Evolutionary conservation across 2,113 vertebrate species (phyloP).

Genomic region (Prinia subflava): DNA sequence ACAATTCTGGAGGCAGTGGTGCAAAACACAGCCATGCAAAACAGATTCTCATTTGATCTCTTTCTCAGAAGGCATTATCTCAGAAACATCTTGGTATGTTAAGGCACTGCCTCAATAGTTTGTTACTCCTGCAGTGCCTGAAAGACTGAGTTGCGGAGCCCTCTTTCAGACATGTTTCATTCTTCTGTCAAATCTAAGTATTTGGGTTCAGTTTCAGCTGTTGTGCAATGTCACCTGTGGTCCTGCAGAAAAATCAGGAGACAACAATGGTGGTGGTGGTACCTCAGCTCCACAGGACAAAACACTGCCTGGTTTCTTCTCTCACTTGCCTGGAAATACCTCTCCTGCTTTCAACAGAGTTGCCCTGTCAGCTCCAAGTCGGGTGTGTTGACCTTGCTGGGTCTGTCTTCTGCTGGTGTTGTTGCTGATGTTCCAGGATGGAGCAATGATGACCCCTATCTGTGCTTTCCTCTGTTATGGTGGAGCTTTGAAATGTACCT

Average conservation of each 20-base stretch:
- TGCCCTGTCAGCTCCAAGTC: neutral
- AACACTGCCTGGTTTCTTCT: neutral
- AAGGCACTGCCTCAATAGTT: neutral
- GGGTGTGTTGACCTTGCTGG: neutral
- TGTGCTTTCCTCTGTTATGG: neutral
- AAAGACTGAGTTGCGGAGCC: neutral
- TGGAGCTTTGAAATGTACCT: neutral
- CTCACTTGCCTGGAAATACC: neutral
- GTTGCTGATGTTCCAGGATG: neutral
- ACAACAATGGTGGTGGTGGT: neutral
- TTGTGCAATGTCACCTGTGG: neutral
- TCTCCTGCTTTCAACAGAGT: neutral
- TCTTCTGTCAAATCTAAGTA: neutral
- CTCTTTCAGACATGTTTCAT: neutral
- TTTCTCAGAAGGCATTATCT: slow-evolving; percentile 29
- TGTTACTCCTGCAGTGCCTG: neutral
- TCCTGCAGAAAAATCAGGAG: neutral
- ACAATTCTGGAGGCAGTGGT: neutral
- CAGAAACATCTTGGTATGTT: neutral
- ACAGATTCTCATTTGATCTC: neutral
- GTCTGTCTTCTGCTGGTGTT: neutral
- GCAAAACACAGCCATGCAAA: neutral
- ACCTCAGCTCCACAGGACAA: neutral
- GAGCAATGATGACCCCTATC: neutral
- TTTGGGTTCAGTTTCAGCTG: neutral